phyloP scores from a whole-genome alignment of 2,797 vertebrate genomes.

The Heteromormyrus szaboi region DNA sequence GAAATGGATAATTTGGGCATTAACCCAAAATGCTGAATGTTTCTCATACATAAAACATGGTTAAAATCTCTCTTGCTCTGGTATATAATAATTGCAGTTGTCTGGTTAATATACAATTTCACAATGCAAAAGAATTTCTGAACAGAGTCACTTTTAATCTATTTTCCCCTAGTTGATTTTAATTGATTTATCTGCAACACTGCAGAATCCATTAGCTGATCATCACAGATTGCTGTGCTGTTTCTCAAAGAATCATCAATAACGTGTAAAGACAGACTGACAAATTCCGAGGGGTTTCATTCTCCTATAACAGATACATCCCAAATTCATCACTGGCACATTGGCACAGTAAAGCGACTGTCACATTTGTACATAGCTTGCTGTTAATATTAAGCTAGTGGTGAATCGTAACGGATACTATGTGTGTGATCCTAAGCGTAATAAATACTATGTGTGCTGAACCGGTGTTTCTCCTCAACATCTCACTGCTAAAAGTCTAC shows the following conservation, averaged over 20 bases:
- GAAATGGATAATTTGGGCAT: background rate
- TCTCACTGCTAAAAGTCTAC: background rate
- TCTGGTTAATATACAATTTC: background rate
- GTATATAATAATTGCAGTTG: background rate
- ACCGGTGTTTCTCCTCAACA: background rate
- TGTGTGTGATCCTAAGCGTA: background rate
- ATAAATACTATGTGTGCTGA: background rate
- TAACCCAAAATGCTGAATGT: background rate
- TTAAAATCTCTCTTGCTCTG: background rate
- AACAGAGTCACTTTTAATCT: background rate
- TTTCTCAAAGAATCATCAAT: conserved; percentile 3
- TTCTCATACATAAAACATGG: background rate
- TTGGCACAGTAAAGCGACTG: background rate
- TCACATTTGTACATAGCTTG: background rate
- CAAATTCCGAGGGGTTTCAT: background rate
- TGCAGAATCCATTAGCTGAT: background rate
- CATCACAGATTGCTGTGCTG: background rate
- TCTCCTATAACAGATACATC: background rate
- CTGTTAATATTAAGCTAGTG: background rate
- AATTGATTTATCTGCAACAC: background rate
- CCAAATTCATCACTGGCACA: background rate
- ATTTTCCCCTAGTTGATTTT: background rate
- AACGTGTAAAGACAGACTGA: background rate
- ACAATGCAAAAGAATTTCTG: background rate
- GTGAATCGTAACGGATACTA: background rate